Evolutionary conservation across 64 coral and sea anemone genomes (phyloP), one percentile per base, ranked within the genome.

Genomic region (Trachythela sp.): DNA sequence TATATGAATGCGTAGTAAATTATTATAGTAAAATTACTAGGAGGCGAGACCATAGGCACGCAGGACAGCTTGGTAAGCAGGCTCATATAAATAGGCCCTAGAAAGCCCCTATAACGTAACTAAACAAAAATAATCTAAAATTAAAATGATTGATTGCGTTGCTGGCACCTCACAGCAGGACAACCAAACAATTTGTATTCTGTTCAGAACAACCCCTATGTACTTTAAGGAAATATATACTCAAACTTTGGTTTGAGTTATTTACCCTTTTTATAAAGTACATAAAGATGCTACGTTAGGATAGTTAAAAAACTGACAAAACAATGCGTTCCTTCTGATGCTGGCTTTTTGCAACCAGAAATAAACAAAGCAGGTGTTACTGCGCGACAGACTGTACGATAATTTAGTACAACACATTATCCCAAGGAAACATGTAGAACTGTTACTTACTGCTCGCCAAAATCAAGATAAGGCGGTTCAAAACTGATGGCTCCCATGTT

Each of bases 381-480:
- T 36, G 9, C 2, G 75, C 75, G 37, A 64, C 56, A 26, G 56
- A 18, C 22, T 45, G 4, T 6, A 45, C 5, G 56, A 64, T 10
- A 64, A 64, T 18, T 64, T 22, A 8, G 56, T 64, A 2, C 56
- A 64, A 24, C 56, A 26, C 4, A 64, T 8, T n/a, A 64, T 18
- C 13, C 20, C 24, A 20, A 64, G 22, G 3, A 64, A 2, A 1
- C 15, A 1, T 24, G 22, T 18, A 64, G 7, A 18, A 27, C 24
- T 22, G 24, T 80, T 37, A 80, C 75, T 80, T 80, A 80, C 75
- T 80, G 75, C 37, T 80, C 75, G 37, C 75, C 75, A 39, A 80
- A 80, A 80, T 80, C 75, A 35, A 80, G 75, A 80, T 80, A 80
- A 4, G 14, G 75, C 30, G 75, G 75, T 37, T 80, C 75, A 39